Conservation (phyloP, 2,113 vertebrate genomes). For the Typhlomys cinereus region DNA sequence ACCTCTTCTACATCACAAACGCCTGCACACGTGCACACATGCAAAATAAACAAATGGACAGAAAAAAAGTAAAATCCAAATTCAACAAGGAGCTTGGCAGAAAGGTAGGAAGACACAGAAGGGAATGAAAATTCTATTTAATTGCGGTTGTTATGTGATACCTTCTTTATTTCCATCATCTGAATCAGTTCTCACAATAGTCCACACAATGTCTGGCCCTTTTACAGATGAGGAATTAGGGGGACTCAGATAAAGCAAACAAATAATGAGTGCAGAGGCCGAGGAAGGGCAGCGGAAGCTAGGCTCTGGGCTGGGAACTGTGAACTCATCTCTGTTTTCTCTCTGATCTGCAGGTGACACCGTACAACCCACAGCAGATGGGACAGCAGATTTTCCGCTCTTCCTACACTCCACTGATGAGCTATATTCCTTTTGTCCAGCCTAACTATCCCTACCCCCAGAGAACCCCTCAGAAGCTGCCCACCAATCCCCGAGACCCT, state of each 20-base stretch:
- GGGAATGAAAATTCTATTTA: neutral
- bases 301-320: neutral
- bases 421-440: conserved; percentile 76
- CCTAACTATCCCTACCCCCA: conserved; percentile 73
- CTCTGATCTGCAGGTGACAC: conserved; percentile 69
- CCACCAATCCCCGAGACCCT: conserved; percentile 58
- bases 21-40: too few species aligned
- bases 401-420: conserved; percentile 67
- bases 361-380: conserved; percentile 76
- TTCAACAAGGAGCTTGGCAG: neutral
- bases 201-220: neutral
- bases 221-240: conserved; percentile 37
- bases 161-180: neutral
- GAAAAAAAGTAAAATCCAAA: too few species aligned
- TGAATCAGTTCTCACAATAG: neutral
- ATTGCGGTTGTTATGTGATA: neutral
- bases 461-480: conserved; percentile 50
- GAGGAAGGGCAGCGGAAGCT: rapidly evolving
- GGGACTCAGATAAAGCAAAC: neutral
- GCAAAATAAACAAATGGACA: too few species aligned
- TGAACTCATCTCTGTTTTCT: neutral
- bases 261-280: neutral
- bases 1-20: neutral
- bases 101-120: neutral
- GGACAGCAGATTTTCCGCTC: conserved; percentile 77